Evolutionary conservation across 2,888 invertebrate species (phyloP), one percentile per base, ranked within the genome.

Genomic region (Dicranocentrus wangi): DNA sequence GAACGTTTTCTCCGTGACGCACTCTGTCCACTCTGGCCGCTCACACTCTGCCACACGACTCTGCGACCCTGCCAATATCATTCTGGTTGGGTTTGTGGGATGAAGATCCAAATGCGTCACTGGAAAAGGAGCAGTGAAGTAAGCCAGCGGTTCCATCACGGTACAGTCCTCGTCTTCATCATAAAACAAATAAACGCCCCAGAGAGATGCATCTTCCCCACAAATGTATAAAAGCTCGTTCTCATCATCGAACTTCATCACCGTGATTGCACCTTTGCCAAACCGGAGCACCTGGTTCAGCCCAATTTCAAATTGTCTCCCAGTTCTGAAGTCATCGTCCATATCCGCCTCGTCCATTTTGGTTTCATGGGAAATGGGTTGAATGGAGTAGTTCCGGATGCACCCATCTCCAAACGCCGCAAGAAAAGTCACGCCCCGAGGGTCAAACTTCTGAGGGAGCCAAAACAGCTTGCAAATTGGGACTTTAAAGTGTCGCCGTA

Each of bases 321-420:
- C 77, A 10, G 25, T 17, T n/a, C 60, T 43, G 47, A 72, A 77
- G 23, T 68, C 70, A 39, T 82, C 81, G 15, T 75, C 78, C 17
- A 63, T 66, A n/a, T 76, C 80, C 2, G 63, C 51, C 39, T 72
- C 66, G 1, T 61, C 71, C 17, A 63, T n/a, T 43, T 71, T 61
- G 13, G 70, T 68, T 17, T 83, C 79, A 15, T 55, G 32, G 2
- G 55, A 65, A 10, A 71, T 82, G 17, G 73, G 72, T 51, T 81
- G 71, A 25, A 82, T 32, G 1, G 73, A 58, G 15, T 83, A 68
- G 51, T 91, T 90, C 51, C 95, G 90, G 87, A 95, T 88, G 42
- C 93, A 91, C 10, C 95, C 95, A 87, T 93, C 94, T 21, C 89
- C 90, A 85, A 93, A 95, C 1, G 92, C 94, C 1, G 93, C 90